Evolutionary conservation across 2,113 vertebrate genomes (phyloP), one percentile per base, ranked within the genome.

Genomic region (Clinocottus analis): DNA sequence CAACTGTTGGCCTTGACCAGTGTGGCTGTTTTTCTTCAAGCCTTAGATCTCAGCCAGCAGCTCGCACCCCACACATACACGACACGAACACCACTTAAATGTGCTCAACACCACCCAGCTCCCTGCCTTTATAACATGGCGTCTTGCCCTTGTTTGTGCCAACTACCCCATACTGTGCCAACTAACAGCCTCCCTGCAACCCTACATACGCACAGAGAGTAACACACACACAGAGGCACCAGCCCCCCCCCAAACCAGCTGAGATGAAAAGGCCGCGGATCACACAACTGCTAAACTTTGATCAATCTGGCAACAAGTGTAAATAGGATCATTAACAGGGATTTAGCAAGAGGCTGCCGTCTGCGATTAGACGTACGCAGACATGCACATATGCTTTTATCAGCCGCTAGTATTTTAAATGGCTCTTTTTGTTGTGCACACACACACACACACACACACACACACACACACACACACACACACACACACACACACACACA

Each of bases 311-410:
- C 90, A 92, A 90, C 91, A 90, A 92, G 88, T 92, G 87, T 91
- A 93, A 94, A 93, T 93, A 84, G 89, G 92, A 93, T 95, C 91
- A 93, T 93, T 95, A 94, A 87, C 91, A 77, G 70, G 80, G 87
- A 90, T 92, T 93, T 92, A 94, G 81, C 87, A 82, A 79, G 83
- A 81, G 80, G 80, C 87, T 85, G 88, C 87, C 53, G 64, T 89
- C 89, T 92, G 82, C 47, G 84, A 89, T 93, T 90, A 93, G 82
- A 82, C 75, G 72, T 79, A 86, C 21, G 19, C 84, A 88, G 79
- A 90, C 87, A 88, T 23, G 37, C 80, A 63, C 55, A 72, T 45
- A 37, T 72, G 77, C 59, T 80, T 84, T 74, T 78, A 70, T 65
- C 66, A 72, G 61, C 63, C 0, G 7, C 31, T 79, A 37, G 80